Percentiles rank a stretch among this genome's conserved stretches.
These are phyloP conservation scores for Oophaga sylvatica DNA, from an alignment of 2,797 vertebrate genomes.

Conservation along the genomic window DNA sequence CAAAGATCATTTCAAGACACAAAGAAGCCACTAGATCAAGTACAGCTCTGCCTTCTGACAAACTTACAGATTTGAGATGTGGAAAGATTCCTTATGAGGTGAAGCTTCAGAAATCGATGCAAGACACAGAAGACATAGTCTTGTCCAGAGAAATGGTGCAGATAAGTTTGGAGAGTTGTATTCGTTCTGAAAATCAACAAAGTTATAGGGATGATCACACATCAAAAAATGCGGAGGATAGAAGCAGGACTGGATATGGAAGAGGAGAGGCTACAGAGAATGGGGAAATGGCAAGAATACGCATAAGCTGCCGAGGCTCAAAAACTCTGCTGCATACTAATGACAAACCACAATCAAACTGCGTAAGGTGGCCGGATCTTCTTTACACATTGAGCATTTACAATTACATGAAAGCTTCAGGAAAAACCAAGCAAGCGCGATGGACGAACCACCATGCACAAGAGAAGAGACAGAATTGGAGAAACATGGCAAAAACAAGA, in stretches of 20 bases:
- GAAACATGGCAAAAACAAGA: not conserved
- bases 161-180: conserved; percentile 57
- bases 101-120: conserved; percentile 2
- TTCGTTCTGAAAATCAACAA: not conserved
- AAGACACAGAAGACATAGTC: not conserved
- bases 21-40: conserved; percentile 58
- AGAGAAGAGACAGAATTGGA: not conserved
- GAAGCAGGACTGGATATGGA: not conserved
- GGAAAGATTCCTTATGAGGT: not conserved
- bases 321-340: not conserved
- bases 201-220: not conserved
- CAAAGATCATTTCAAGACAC: conserved; percentile 53
- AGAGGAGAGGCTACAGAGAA: not conserved
- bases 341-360: not conserved
- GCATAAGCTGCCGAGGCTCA: not conserved
- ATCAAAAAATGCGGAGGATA: not conserved
- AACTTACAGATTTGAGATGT: not conserved
- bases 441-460: not conserved
- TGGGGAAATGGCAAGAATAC: not conserved
- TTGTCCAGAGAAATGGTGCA: conserved; percentile 54
- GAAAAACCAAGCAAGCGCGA: not conserved
- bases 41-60: not conserved
- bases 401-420: not conserved
- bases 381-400: not conserved
- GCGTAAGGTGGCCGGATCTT: not conserved